These are phyloP conservation scores for Bhutanitis thaidina DNA, from an alignment of 2,888 invertebrate species.

Conservation along the genomic window DNA sequence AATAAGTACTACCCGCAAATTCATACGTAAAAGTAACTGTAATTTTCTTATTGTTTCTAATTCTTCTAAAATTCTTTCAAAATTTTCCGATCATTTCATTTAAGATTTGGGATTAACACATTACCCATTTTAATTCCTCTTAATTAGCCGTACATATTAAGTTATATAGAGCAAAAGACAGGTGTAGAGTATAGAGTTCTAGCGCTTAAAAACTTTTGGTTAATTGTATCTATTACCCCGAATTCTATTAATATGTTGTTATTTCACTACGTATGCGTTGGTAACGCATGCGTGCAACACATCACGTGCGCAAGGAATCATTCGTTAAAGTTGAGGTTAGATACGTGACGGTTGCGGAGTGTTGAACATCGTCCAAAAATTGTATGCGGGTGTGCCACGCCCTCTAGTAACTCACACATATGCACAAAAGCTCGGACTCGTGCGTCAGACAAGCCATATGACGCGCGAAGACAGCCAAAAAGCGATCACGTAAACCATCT, in stretches of 20 bases:
- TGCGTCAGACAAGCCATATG: constrained; percentile 24
- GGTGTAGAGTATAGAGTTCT: too few relatives aligned
- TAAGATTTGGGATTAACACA: too few relatives aligned
- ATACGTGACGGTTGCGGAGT: constrained; percentile 19
- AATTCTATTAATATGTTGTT: too few relatives aligned
- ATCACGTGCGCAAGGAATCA: constrained; percentile 53
- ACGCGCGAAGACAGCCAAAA: constrained; percentile 1
- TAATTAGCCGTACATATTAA: too few relatives aligned
- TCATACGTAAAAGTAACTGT: neutral
- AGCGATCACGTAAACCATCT: neutral
- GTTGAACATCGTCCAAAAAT: constrained; percentile 19
- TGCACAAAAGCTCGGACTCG: constrained; percentile 32
- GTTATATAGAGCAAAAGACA: too few relatives aligned
- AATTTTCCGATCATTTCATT: too few relatives aligned
- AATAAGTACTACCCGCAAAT: neutral
- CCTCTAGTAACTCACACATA: constrained; percentile 35
- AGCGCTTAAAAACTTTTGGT: too few relatives aligned
- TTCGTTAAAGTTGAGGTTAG: constrained; percentile 1
- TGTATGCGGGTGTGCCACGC: constrained; percentile 43
- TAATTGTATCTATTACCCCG: too few relatives aligned
- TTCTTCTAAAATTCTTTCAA: too few relatives aligned
- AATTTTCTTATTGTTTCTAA: constrained; percentile 10
- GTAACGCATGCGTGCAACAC: constrained; percentile 42
- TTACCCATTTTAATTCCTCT: too few relatives aligned
- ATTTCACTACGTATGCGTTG: neutral